Evolutionary conservation across 2,797 vertebrate genomes (phyloP).

Genomic region (Muscicapa striata): DNA sequence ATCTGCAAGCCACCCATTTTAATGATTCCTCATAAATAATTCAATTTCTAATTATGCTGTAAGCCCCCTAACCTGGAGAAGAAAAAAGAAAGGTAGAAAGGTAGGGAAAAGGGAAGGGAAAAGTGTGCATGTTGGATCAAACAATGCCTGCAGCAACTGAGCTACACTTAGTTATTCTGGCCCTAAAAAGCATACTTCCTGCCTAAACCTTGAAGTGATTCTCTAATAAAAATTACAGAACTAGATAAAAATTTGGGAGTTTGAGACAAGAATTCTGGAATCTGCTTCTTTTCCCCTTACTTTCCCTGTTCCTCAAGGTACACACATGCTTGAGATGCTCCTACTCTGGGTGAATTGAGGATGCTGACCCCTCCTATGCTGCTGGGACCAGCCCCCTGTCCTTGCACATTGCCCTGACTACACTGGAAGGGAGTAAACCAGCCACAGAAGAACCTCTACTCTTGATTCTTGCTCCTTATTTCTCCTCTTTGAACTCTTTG

Average conservation of each 20-base stretch:
- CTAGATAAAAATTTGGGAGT: not conserved
- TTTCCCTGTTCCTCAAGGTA: not conserved
- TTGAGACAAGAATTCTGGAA: not conserved
- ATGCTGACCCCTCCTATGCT: not conserved
- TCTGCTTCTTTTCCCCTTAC: not conserved
- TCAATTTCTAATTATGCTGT: slow-evolving; percentile 87
- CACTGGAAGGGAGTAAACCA: not conserved
- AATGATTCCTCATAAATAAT: slow-evolving; percentile 88
- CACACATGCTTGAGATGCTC: accelerated
- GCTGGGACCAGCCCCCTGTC: not conserved
- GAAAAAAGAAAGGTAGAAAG: slow-evolving; percentile 52
- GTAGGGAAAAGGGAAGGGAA: slow-evolving; percentile 18
- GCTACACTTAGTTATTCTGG: slow-evolving; percentile 17
- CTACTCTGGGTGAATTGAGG: not conserved
- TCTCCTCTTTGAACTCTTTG: not conserved
- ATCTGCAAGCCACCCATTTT: slow-evolving; percentile 75
- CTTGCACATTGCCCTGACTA: not conserved
- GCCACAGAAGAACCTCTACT: not conserved
- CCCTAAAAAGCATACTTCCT: slow-evolving; percentile 9
- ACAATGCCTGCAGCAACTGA: slow-evolving; percentile 63
- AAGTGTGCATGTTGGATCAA: slow-evolving; percentile 60
- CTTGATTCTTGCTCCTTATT: not conserved
- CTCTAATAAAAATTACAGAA: slow-evolving; percentile 9
- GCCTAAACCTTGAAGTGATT: slow-evolving; percentile 14
- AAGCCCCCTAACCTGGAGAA: slow-evolving; percentile 74